Evolutionary conservation across 2,797 vertebrate genomes (phyloP).

Genomic region (Xyrichtys novacula): DNA sequence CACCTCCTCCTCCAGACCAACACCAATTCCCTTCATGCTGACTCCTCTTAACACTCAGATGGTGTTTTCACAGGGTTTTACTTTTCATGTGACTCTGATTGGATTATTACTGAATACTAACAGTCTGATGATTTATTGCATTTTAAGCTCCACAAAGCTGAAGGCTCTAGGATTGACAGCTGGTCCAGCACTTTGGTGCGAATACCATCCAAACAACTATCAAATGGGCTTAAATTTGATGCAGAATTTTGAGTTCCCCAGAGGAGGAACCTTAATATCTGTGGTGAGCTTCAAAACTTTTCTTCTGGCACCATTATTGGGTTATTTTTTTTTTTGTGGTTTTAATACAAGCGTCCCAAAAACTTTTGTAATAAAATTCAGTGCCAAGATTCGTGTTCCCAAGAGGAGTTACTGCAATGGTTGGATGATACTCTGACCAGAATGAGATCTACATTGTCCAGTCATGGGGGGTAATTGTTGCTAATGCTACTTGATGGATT

Average conservation of each 20-base stretch:
- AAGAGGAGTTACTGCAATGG: background rate
- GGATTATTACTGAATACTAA: constrained; percentile 4
- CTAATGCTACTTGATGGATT: background rate
- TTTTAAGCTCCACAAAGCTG: background rate
- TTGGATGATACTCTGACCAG: too few relatives aligned
- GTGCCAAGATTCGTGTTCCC: too few relatives aligned
- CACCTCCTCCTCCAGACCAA: constrained; percentile 46
- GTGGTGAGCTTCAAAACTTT: background rate
- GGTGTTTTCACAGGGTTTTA: constrained; percentile 14
- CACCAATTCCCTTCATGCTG: constrained; percentile 13
- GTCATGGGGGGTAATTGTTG: too few relatives aligned
- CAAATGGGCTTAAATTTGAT: background rate
- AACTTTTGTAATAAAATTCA: background rate
- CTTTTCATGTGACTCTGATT: constrained; percentile 9
- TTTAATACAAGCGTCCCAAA: background rate
- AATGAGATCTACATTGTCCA: too few relatives aligned
- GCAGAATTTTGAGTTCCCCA: background rate
- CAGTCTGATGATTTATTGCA: background rate
- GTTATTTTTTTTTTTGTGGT: background rate
- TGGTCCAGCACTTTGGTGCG: background rate
- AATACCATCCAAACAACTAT: background rate
- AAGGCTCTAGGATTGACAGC: background rate
- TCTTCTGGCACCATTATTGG: background rate
- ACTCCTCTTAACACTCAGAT: constrained; percentile 4
- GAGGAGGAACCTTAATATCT: background rate